These are phyloP conservation scores for Danio kyathit DNA, from an alignment of 2,797 vertebrate genomes.

Conservation along the genomic window DNA sequence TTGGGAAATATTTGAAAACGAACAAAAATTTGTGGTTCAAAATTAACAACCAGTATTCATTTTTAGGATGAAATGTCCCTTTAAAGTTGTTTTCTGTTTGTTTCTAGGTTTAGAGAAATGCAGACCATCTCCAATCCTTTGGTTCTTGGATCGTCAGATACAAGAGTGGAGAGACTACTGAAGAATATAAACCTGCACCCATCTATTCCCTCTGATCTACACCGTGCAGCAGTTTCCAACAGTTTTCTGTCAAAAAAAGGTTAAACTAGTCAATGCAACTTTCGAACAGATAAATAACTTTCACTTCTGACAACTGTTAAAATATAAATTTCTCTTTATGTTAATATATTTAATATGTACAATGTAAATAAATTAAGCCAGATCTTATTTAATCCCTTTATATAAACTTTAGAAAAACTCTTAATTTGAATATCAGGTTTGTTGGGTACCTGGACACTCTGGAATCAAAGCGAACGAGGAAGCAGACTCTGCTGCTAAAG, in stretches of 20 bases:
- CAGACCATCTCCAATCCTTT: constrained; percentile 84
- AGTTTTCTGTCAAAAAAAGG: constrained; percentile 81
- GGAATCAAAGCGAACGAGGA: no score
- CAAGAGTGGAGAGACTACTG: constrained; percentile 82
- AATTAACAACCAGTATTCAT: no score
- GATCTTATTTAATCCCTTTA: neutral
- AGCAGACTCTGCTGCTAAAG: no score
- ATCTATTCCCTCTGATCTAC: constrained; percentile 66
- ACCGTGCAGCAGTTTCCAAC: constrained; percentile 59
- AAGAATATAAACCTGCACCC: constrained; percentile 76
- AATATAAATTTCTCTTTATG: neutral
- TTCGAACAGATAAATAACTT: neutral
- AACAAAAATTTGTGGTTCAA: no score
- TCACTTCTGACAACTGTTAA: neutral
- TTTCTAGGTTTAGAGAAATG: constrained; percentile 72
- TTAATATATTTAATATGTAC: neutral
- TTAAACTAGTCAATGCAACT: constrained; percentile 44
- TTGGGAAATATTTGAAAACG: no score
- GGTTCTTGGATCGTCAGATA: constrained; percentile 78
- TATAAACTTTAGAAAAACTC: no score
- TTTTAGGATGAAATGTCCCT: no score
- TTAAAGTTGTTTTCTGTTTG: neutral
- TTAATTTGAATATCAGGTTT: no score
- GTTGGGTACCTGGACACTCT: no score
- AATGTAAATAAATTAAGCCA: neutral